Base-by-base conservation (phyloP, 2,888 invertebrate genomes). In the Pseudolycoriella hygida region DNA sequence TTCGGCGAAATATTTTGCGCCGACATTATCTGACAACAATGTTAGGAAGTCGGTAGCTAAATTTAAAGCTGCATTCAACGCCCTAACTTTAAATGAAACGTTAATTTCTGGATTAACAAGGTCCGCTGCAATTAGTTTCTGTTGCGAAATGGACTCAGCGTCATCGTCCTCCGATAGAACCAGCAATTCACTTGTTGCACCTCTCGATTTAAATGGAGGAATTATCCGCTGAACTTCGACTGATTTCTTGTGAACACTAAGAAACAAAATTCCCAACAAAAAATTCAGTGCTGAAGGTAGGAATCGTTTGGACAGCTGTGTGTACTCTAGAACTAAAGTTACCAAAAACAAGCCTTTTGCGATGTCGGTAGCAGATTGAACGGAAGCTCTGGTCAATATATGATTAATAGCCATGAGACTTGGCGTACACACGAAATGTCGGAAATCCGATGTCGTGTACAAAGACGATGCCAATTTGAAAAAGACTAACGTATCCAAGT, bases 401-500 rank as follows among this genome's bases (percentile, higher is more conserved):
- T 89, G 81, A 34, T 81, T 75, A 66, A 93, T 84, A 53, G 92
- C 87, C 50, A 86, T 68, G 53, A 85, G 68, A 53, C 71, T 69
- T n/a, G 92, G 90, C 12, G 87, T 87, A n/a, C 83, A 81, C 3
- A 94, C 76, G 1, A 80, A 80, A 70, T 96, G 94, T 37, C 80
- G 71, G 59, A 82, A 88, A 65, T 96, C 94, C 0, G 93, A 90
- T 0, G 90, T 80, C 1, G 93, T 84, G 64, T 85, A 96, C 45
- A 94, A 59, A 39, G 82, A 62, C 6, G 83, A 77, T n/a, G 61
- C 56, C 3, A 88, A 72, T 50, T 92, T 90, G 48, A 94, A 77
- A 57, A 87, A 78, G 50, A 90, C 66, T 34, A 93, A 60, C 56
- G 77, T 78, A 53, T 83, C 77, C 41, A 82, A 58, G 44, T 70